Conservation (phyloP, 1,140 invertebrate genomes). For the Atta colombica region DNA sequence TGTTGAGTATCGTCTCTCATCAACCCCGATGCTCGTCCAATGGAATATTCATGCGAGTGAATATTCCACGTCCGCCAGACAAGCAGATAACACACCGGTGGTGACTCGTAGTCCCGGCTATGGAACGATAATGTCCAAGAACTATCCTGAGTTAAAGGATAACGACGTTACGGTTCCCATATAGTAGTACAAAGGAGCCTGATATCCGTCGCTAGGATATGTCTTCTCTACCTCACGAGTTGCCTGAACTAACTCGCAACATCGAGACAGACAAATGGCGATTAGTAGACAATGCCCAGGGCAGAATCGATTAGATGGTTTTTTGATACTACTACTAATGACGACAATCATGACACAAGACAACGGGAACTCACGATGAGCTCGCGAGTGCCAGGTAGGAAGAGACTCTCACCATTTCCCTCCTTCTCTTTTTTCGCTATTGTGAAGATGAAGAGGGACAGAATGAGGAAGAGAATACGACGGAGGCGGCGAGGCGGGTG, state of each 20-base stretch:
- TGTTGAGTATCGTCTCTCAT: conserved; percentile 51
- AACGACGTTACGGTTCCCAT: conserved; percentile 43
- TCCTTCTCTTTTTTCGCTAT: conserved; percentile 5
- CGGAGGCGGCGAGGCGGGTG: conserved; percentile 42
- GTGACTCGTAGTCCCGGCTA: conserved; percentile 35
- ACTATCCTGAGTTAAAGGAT: conserved; percentile 57
- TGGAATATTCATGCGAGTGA: conserved; percentile 63
- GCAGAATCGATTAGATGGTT: conserved; percentile 57
- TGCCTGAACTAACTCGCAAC: conserved; percentile 35
- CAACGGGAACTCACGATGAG: conserved; percentile 13
- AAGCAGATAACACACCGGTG: conserved; percentile 51
- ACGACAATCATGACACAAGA: conserved; percentile 4
- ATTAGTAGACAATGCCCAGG: conserved; percentile 48
- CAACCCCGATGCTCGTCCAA: conserved; percentile 55
- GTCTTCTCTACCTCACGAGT: conserved; percentile 42
- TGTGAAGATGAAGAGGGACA: conserved; percentile 9
- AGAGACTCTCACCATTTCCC: neutral
- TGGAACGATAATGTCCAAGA: conserved; percentile 54
- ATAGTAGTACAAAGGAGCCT: conserved; percentile 44
- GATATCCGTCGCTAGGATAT: conserved; percentile 38
- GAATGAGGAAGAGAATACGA: conserved; percentile 36
- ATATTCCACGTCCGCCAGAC: conserved; percentile 45
- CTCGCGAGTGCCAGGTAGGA: conserved; percentile 25
- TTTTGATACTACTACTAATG: conserved; percentile 4
- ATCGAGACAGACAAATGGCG: conserved; percentile 37